A percentile compares a stretch with the other conserved stretches of the same genome.
phyloP scores from a whole-genome alignment of 1,140 invertebrate species.

The Sminthurides bifidus region DNA sequence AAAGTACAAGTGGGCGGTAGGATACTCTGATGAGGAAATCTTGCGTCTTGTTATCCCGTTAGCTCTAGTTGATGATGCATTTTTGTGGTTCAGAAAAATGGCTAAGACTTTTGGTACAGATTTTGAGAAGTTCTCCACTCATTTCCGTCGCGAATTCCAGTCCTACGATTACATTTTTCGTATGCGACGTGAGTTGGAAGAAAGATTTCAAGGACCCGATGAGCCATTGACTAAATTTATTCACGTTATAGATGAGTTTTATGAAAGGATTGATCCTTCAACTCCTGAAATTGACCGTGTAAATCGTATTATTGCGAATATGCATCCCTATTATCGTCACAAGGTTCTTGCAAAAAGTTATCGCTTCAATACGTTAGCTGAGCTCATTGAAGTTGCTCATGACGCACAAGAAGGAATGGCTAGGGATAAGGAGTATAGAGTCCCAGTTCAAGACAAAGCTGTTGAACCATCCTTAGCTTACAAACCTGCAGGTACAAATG shows the following conservation, averaged over 20 bases:
- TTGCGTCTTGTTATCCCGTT: slow-evolving; percentile 1
- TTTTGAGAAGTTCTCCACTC: not conserved
- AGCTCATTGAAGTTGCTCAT: too few species aligned
- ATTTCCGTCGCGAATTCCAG: slow-evolving; percentile 8
- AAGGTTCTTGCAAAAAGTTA: too few species aligned
- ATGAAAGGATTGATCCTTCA: not conserved
- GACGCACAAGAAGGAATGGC: too few species aligned
- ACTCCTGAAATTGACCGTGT: not conserved
- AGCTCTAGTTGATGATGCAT: not conserved
- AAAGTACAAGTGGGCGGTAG: not conserved
- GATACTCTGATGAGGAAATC: not conserved
- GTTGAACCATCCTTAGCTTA: too few species aligned
- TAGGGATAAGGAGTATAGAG: too few species aligned
- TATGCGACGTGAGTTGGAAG: slow-evolving; percentile 4
- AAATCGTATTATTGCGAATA: not conserved
- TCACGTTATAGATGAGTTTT: not conserved
- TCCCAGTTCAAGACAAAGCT: too few species aligned
- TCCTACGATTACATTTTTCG: not conserved
- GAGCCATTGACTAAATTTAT: slow-evolving; percentile 13
- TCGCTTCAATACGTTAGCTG: too few species aligned
- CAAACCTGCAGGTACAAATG: too few species aligned
- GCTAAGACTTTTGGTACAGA: not conserved
- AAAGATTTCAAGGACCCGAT: slow-evolving; percentile 1
- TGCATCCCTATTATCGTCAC: slow-evolving; percentile 12
- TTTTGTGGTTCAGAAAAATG: not conserved